phyloP scores from a whole-genome alignment of 2,888 invertebrate species.

The Dermolepida albohirtum region DNA sequence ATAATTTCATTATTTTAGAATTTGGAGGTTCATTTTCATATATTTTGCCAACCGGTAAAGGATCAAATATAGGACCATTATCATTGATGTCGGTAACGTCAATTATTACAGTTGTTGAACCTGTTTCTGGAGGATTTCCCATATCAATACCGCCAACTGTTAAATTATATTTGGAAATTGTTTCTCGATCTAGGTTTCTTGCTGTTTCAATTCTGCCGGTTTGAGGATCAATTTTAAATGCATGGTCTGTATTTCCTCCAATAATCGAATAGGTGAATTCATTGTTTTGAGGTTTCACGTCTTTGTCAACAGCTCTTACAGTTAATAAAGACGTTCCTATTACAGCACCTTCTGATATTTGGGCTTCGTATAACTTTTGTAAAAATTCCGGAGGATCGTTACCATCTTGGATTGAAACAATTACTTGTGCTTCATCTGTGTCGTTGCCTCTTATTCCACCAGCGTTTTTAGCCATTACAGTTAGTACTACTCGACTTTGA shows the following conservation, averaged over 20 bases:
- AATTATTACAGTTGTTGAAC: slow-evolving; percentile 86
- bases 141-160: slow-evolving; percentile 90
- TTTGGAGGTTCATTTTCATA: slow-evolving; percentile 89
- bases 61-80: slow-evolving; percentile 87
- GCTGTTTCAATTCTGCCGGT: slow-evolving; percentile 86
- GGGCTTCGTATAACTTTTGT: slow-evolving; percentile 81
- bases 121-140: slow-evolving; percentile 90
- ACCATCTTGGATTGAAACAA: slow-evolving; percentile 93
- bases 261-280: slow-evolving; percentile 92
- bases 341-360: slow-evolving; percentile 82
- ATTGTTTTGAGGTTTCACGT: slow-evolving; percentile 90
- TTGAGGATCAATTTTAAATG: slow-evolving; percentile 89
- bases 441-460: slow-evolving; percentile 95
- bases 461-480: slow-evolving; percentile 93
- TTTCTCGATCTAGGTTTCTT: slow-evolving; percentile 83
- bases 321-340: slow-evolving; percentile 80
- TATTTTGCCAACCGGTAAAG: slow-evolving; percentile 79
- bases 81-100: slow-evolving; percentile 90
- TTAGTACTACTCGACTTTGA: slow-evolving; percentile 88
- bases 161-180: slow-evolving; percentile 77
- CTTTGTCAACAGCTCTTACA: slow-evolving; percentile 91
- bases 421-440: slow-evolving; percentile 94
- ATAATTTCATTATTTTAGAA: slow-evolving; percentile 85
- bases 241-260: slow-evolving; percentile 83
- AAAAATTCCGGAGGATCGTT: slow-evolving; percentile 96